phyloP scores from a whole-genome alignment of 2,113 vertebrate genomes.

The Tyrannus savana region DNA sequence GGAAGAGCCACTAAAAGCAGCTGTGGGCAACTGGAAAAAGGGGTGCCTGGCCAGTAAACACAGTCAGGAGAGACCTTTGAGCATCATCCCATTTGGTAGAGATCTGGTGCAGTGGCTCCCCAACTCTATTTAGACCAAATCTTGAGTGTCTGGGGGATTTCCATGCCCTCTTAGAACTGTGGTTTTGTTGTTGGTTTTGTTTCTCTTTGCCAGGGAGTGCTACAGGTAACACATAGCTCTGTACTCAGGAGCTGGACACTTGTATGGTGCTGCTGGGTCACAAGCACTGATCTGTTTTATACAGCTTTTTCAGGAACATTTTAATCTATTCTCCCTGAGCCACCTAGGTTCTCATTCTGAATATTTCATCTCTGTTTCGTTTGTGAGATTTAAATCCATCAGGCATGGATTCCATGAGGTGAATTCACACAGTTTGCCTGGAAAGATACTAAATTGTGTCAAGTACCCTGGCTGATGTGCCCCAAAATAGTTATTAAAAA shows the following conservation, averaged over 20 bases:
- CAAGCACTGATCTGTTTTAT: neutral
- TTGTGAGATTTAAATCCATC: neutral
- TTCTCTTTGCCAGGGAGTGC: neutral
- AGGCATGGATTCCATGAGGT: neutral
- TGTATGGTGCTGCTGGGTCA: neutral
- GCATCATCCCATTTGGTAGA: neutral
- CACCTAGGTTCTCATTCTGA: neutral
- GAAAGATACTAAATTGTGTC: neutral
- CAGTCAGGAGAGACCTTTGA: neutral
- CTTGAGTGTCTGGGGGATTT: neutral
- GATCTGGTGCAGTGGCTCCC: neutral
- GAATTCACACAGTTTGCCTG: neutral
- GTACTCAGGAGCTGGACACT: neutral
- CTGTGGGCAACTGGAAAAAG: neutral
- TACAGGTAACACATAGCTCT: neutral
- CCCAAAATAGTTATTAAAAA: neutral
- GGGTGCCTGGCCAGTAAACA: neutral
- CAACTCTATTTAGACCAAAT: neutral
- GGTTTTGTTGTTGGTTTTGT: neutral
- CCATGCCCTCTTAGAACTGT: rapidly evolving
- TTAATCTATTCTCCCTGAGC: neutral
- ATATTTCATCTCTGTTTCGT: neutral
- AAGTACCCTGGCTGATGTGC: neutral
- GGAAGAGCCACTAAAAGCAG: neutral
- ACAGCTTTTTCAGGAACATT: neutral